Conservation (phyloP, 1,140 invertebrate genomes). For the Lepidurus couesii region DNA sequence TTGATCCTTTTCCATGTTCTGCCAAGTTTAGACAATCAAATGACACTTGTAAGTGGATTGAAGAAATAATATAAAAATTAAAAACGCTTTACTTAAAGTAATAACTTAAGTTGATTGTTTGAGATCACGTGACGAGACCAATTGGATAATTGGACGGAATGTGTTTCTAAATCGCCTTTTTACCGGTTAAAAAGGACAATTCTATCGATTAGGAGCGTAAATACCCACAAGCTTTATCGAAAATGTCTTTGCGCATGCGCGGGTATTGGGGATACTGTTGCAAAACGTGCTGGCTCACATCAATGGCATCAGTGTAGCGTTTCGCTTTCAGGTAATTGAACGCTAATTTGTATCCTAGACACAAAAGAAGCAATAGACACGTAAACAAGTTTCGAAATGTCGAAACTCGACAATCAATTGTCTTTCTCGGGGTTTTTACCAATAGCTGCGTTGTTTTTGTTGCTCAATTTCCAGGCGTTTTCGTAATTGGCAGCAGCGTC, state of each 20-base stretch:
- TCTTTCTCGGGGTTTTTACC: conserved; percentile 43
- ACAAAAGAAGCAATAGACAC: conserved; percentile 35
- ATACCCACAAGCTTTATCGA: conserved; percentile 86
- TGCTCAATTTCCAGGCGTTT: conserved; percentile 74
- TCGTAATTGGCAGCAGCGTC: conserved; percentile 79
- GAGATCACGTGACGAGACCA: neutral
- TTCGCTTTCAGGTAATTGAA: conserved; percentile 89
- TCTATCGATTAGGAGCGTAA: conserved; percentile 55
- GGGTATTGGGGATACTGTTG: conserved; percentile 79
- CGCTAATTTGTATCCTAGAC: conserved; percentile 79
- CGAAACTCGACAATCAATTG: conserved; percentile 23
- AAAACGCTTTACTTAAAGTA: conserved; percentile 6
- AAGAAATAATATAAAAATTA: neutral
- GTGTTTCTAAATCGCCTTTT: neutral
- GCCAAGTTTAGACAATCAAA: no score
- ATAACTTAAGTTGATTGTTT: neutral
- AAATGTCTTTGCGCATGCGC: conserved; percentile 83
- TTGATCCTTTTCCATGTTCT: no score
- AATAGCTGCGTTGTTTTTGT: conserved; percentile 70
- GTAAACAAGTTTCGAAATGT: conserved; percentile 32
- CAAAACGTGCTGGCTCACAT: conserved; percentile 75
- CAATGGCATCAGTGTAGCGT: conserved; percentile 78
- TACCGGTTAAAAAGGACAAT: neutral
- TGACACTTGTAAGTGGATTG: no score
- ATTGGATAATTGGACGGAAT: neutral